phyloP scores from a whole-genome alignment of 92 coral and sea anemone species.

The Paragorgia papillata region DNA sequence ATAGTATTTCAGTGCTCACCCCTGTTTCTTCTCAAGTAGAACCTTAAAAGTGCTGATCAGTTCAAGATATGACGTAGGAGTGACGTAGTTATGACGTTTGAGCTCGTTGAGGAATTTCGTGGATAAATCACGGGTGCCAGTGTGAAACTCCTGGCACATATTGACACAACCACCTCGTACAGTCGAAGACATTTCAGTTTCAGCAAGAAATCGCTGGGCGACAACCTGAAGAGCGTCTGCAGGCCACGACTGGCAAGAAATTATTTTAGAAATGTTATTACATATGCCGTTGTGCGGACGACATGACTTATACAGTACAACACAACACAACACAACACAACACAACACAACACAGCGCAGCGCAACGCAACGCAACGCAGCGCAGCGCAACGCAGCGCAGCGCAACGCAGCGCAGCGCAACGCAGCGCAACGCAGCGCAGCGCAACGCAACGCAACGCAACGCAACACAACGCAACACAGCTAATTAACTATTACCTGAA shows the following conservation, averaged over 20 bases:
- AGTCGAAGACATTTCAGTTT: conserved; percentile 78
- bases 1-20: conserved; percentile 54
- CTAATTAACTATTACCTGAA: conserved; percentile 98
- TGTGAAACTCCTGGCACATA: conserved; percentile 96
- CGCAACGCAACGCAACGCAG: too few relatives aligned
- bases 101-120: conserved; percentile 76
- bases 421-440: too few relatives aligned
- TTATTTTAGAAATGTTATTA: too few relatives aligned
- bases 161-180: conserved; percentile 84
- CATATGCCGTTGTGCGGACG: too few relatives aligned
- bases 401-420: too few relatives aligned
- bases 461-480: too few relatives aligned
- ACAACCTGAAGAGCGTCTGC: conserved; percentile 96
- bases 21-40: conserved; percentile 91
- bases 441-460: too few relatives aligned
- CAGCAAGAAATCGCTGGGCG: conserved; percentile 94
- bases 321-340: too few relatives aligned
- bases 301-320: too few relatives aligned
- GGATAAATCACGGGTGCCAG: conserved; percentile 86
- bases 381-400: too few relatives aligned
- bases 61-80: conserved; percentile 98
- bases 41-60: conserved; percentile 95
- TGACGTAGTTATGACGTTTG: conserved; percentile 97
- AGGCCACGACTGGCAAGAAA: conserved; percentile 84
- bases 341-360: too few relatives aligned